Percentiles rank a stretch among this genome's conserved stretches.
These are phyloP conservation scores for Hassar affinis DNA, from an alignment of 2,113 vertebrate genomes.

Conservation along the genomic window DNA sequence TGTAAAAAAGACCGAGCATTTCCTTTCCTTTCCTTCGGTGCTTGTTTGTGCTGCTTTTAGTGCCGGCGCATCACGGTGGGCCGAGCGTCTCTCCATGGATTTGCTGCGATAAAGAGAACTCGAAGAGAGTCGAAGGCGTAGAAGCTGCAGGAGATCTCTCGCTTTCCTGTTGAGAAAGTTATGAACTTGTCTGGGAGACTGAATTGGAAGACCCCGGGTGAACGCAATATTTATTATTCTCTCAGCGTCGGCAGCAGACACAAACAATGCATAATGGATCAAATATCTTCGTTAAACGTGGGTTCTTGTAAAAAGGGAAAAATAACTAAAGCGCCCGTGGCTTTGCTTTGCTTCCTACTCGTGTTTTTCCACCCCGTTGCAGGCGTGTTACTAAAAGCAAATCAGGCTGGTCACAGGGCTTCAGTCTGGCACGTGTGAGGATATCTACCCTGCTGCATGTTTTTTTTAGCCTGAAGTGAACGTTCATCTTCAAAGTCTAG, in stretches of 20 bases:
- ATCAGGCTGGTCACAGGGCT: conserved; percentile 53
- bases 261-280: conserved; percentile 73
- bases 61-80: not conserved
- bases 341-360: conserved; percentile 29
- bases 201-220: conserved; percentile 60
- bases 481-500: conserved; percentile 67
- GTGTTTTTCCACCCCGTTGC: conserved; percentile 52
- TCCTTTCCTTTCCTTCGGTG: not conserved
- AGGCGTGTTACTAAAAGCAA: conserved; percentile 37
- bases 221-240: conserved; percentile 72
- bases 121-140: conserved; percentile 56
- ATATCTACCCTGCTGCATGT: conserved; percentile 40
- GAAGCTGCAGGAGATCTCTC: conserved; percentile 62
- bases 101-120: conserved; percentile 48
- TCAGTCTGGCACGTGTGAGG: conserved; percentile 9
- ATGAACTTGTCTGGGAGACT: conserved; percentile 70
- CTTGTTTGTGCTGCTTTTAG: conserved; percentile 5
- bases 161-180: conserved; percentile 67
- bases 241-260: conserved; percentile 63
- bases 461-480: conserved; percentile 60
- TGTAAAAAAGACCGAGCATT: conserved; percentile 54
- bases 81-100: conserved; percentile 49
- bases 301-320: conserved; percentile 55
- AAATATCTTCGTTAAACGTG: conserved; percentile 67
- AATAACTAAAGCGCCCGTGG: conserved; percentile 3